These are phyloP conservation scores for Calycopis cecrops DNA, from an alignment of 1,140 invertebrate species.

Conservation along the genomic window DNA sequence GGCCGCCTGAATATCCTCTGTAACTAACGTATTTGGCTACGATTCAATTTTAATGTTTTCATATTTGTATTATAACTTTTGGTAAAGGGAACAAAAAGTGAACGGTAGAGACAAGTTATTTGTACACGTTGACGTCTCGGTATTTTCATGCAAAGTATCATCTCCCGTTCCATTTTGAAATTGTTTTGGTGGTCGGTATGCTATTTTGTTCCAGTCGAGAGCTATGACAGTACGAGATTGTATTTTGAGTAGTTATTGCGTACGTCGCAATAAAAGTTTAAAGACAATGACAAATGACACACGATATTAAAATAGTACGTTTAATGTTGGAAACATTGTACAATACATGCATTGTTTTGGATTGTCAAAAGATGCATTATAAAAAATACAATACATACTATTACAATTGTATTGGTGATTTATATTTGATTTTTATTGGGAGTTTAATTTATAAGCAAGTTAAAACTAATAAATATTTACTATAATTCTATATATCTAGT, in stretches of 20 bases:
- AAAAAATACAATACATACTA: too few relatives aligned
- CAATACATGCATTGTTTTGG: too few relatives aligned
- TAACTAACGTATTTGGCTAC: constrained; percentile 64
- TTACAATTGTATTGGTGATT: too few relatives aligned
- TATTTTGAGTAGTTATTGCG: constrained; percentile 52
- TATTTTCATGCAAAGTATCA: constrained; percentile 65
- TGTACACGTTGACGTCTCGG: constrained; percentile 67
- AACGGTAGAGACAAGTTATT: constrained; percentile 58
- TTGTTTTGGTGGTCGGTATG: constrained; percentile 60
- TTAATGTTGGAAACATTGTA: too few relatives aligned
- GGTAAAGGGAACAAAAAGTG: constrained; percentile 63
- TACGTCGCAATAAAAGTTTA: constrained; percentile 64
- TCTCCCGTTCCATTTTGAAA: constrained; percentile 62
- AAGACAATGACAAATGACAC: constrained; percentile 66
- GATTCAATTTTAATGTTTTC: constrained; percentile 71
- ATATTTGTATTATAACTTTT: constrained; percentile 68
- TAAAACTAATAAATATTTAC: too few relatives aligned
- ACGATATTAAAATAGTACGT: constrained; percentile 16
- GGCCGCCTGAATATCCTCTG: constrained; percentile 41
- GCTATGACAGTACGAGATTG: constrained; percentile 47
- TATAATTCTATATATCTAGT: too few relatives aligned
- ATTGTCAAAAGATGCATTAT: too few relatives aligned
- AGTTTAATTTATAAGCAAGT: too few relatives aligned
- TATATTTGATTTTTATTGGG: too few relatives aligned
- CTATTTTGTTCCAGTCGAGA: constrained; percentile 54